Evolutionary conservation across 2,113 vertebrate genomes (phyloP).

Genomic region (Megaleporinus macrocephalus): DNA sequence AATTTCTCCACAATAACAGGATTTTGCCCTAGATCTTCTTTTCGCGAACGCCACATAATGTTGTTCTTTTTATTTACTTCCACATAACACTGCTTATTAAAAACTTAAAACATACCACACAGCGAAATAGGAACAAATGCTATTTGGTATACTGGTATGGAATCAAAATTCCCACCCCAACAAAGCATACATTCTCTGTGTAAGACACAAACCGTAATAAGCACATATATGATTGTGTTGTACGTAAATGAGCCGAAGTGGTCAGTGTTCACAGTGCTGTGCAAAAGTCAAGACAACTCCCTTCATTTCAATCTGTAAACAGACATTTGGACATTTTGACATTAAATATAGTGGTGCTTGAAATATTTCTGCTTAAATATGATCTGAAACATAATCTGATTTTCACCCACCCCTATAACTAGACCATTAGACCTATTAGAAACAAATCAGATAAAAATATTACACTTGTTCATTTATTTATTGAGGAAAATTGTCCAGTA

Average conservation of each 20-base stretch:
- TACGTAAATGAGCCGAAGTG: conserved; percentile 34
- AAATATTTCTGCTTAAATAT: too few relatives aligned
- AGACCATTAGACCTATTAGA: too few relatives aligned
- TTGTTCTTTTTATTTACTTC: conserved; percentile 8
- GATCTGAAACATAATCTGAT: too few relatives aligned
- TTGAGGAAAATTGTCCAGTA: too few relatives aligned
- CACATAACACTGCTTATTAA: conserved; percentile 46
- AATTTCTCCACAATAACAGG: conserved; percentile 18
- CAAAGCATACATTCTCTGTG: conserved; percentile 75
- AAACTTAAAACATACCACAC: conserved; percentile 30
- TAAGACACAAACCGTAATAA: conserved; percentile 66
- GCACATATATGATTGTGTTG: conserved; percentile 60
- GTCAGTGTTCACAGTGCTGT: not conserved
- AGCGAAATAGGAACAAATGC: conserved; percentile 44
- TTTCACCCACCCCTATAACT: too few relatives aligned
- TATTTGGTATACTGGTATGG: conserved; percentile 67
- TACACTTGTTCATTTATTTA: too few relatives aligned
- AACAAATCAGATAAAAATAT: too few relatives aligned
- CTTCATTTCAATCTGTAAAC: too few relatives aligned
- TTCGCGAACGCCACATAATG: not conserved
- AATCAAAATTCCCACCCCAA: conserved; percentile 57
- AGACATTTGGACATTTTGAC: too few relatives aligned
- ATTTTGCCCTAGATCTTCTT: conserved; percentile 20
- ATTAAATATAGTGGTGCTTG: too few relatives aligned
- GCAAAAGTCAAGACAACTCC: not conserved